phyloP scores from a whole-genome alignment of 2,113 vertebrate species.

The Esox niger region DNA sequence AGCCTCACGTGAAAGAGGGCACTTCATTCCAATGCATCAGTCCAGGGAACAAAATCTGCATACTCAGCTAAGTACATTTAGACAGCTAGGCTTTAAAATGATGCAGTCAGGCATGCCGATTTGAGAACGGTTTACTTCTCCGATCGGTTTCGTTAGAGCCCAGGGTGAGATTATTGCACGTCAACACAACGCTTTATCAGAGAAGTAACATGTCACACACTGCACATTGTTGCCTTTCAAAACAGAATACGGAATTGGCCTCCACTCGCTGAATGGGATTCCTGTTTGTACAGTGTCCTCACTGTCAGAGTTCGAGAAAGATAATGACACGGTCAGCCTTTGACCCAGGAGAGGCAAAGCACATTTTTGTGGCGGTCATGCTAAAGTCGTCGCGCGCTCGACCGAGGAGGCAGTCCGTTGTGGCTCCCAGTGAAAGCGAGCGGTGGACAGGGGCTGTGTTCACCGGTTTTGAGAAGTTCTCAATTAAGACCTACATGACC shows the following conservation, averaged over 20 bases:
- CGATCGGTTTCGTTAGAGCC: no score
- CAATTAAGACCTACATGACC: no score
- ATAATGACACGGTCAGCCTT: background rate
- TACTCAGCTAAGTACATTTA: background rate
- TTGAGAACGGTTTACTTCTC: background rate
- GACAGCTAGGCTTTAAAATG: no score
- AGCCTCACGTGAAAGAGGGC: background rate
- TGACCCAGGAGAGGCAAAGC: background rate
- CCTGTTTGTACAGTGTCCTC: background rate
- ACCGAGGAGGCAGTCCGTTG: background rate
- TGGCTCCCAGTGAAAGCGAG: constrained; percentile 13
- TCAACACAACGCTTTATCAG: background rate
- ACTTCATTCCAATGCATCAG: background rate
- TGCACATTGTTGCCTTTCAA: background rate
- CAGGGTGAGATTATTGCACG: background rate
- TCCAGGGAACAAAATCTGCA: background rate
- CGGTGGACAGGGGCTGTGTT: no score
- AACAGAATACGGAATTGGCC: background rate
- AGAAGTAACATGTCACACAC: background rate
- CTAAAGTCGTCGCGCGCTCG: constrained; percentile 15
- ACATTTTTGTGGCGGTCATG: constrained; percentile 11
- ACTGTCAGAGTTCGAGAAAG: background rate
- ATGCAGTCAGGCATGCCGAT: background rate
- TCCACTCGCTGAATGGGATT: background rate
- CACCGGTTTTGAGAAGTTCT: no score